These are phyloP conservation scores for Zapornia atra DNA, from an alignment of 2,113 vertebrate species.

Conservation along the genomic window DNA sequence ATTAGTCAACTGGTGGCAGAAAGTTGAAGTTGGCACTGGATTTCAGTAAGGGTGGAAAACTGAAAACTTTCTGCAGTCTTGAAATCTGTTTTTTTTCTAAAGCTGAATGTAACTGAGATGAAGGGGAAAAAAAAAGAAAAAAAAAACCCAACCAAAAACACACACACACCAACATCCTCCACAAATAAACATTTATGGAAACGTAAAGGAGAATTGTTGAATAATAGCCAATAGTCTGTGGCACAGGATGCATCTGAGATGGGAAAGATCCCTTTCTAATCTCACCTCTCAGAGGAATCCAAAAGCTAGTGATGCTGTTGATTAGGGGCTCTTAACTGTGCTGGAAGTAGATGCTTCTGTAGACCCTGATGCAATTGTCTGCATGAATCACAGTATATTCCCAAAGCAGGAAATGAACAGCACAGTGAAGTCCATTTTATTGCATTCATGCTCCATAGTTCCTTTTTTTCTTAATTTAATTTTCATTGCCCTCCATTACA, in stretches of 20 bases:
- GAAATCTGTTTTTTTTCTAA: background rate
- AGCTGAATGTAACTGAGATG: background rate
- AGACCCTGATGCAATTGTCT: background rate
- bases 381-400: background rate
- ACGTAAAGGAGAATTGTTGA: background rate
- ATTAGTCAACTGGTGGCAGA: background rate
- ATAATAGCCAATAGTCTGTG: background rate
- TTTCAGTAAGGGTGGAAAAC: background rate
- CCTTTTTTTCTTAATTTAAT: background rate
- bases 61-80: background rate
- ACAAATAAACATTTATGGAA: background rate
- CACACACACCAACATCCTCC: too few species aligned
- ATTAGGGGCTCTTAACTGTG: background rate
- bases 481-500: background rate
- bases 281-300: background rate
- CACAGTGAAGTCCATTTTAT: background rate
- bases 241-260: background rate
- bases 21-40: background rate
- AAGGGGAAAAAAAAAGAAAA: background rate
- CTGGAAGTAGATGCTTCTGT: background rate
- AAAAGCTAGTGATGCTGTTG: background rate
- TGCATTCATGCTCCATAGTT: background rate
- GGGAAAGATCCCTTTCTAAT: background rate
- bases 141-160: too few species aligned
- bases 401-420: background rate